Evolutionary conservation across 2,888 invertebrate genomes (phyloP), one percentile per base, ranked within the genome.

Genomic region (Lymantria dispar): DNA sequence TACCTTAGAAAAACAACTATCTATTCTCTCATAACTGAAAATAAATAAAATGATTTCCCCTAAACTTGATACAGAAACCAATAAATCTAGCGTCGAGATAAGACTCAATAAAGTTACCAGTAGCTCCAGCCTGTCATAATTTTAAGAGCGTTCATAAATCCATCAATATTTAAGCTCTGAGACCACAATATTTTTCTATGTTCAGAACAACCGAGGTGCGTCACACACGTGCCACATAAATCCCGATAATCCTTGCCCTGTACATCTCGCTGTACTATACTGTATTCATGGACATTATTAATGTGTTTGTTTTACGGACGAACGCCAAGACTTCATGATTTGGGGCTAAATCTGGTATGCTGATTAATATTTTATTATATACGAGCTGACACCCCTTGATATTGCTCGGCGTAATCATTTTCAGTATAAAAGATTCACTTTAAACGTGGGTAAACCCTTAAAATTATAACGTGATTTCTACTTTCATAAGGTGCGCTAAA

Each of bases 71-170:
- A 77, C 73, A 70, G 69, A 66, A 72, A 61, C 75, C 83, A 76
- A 87, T 86, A 87, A 87, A 86, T 87, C 83, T 77, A 76, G 75
- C 68, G 72, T 60, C 72, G 70, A 78, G 82, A 84, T 82, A 81
- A 83, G 81, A 81, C 85, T 87, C 85, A 85, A 87, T 83, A 86
- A 89, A 85, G 82, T 80, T 83, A 74, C 77, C 76, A 73, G 79
- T 83, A 74, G 84, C 76, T 78, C 68, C 53, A 56, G 74, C 53
- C 78, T 86, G 87, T 87, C 87, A 87, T 88, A 86, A 85, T 86
- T 87, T 87, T 83, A 84, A 85, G 85, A 84, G 76, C 80, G 80
- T 80, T 80, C 87, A 89, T 91, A 91, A 90, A 91, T 91, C 90
- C 85, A 85, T 91, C 91, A 90, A 85, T 88, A 81, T 79, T 84